These are phyloP conservation scores for Cyrtorhinus lividipennis DNA, from an alignment of 1,140 invertebrate species.

Conservation along the genomic window DNA sequence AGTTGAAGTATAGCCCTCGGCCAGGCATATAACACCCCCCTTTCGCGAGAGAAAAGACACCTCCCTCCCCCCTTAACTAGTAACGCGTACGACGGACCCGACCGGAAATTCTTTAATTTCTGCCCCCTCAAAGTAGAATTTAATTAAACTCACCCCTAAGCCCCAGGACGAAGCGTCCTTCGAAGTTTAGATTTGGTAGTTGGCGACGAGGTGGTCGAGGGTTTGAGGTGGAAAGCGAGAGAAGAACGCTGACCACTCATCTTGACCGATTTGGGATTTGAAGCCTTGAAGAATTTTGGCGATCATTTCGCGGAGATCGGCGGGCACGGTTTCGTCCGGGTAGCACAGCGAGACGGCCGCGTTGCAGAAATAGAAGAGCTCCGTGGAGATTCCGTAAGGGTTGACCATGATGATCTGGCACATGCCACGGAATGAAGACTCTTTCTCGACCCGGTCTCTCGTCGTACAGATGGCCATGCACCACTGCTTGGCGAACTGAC, in stretches of 20 bases:
- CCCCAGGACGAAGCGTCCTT: not conserved
- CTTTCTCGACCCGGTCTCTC: constrained; percentile 9
- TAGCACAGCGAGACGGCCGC: constrained; percentile 30
- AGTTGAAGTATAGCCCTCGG: not conserved
- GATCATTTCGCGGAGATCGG: constrained; percentile 28
- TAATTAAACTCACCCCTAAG: not conserved
- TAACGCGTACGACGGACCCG: not conserved
- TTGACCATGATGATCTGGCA: constrained; percentile 25
- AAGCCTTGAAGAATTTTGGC: constrained; percentile 27
- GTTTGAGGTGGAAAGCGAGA: constrained; percentile 28
- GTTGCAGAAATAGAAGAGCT: constrained; percentile 31
- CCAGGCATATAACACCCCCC: not conserved
- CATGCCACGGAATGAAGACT: constrained; percentile 9
- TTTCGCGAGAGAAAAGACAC: constrained; percentile 3
- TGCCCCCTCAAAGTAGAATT: not conserved
- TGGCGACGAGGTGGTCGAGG: constrained; percentile 27
- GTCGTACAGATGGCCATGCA: constrained; percentile 46
- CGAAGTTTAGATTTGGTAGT: constrained; percentile 11
- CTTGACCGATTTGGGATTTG: constrained; percentile 27
- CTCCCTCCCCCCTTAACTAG: not conserved
- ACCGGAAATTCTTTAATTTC: not conserved
- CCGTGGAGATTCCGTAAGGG: constrained; percentile 27
- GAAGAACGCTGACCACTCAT: constrained; percentile 28
- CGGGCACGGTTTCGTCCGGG: constrained; percentile 20
- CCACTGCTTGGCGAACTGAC: constrained; percentile 99